Percentiles rank a stretch among this genome's conserved stretches.
Evolutionary conservation across 2,113 vertebrate species (phyloP).

Genomic region (Sceloporus tristichus): DNA sequence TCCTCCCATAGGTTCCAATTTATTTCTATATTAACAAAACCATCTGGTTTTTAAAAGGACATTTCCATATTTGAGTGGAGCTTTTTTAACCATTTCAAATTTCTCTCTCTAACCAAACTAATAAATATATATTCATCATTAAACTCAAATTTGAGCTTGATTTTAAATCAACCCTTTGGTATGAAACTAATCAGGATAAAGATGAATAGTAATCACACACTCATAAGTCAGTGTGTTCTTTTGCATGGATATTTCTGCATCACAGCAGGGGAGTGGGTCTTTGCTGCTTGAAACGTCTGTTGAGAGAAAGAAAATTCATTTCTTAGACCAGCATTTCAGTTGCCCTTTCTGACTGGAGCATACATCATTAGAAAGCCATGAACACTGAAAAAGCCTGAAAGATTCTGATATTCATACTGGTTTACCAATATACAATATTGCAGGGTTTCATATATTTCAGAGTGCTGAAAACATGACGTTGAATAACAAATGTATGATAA

Average conservation of each 20-base stretch:
- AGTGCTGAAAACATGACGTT: slow-evolving; percentile 5
- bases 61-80: slow-evolving; percentile 5
- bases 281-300: slow-evolving; percentile 77
- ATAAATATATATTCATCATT: slow-evolving; percentile 3
- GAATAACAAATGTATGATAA: slow-evolving; percentile 44
- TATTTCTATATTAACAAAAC: neutral
- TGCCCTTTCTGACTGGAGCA: slow-evolving; percentile 80
- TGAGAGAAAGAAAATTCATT: slow-evolving; percentile 80
- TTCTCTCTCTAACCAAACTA: slow-evolving; percentile 27
- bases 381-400: slow-evolving; percentile 75
- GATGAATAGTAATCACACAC: slow-evolving; percentile 76
- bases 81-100: slow-evolving; percentile 53
- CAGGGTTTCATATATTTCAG: neutral
- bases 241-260: slow-evolving; percentile 84
- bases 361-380: slow-evolving; percentile 76
- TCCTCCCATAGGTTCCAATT: neutral
- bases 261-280: slow-evolving; percentile 78
- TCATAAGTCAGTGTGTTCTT: slow-evolving; percentile 78
- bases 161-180: slow-evolving; percentile 57
- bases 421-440: slow-evolving; percentile 71
- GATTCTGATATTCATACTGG: slow-evolving; percentile 73
- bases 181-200: slow-evolving; percentile 65
- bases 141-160: slow-evolving; percentile 60
- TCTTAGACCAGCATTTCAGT: slow-evolving; percentile 79
- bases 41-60: rapidly evolving